phyloP scores from a whole-genome alignment of 2,113 vertebrate genomes.

The Hippocampus barbouri region DNA sequence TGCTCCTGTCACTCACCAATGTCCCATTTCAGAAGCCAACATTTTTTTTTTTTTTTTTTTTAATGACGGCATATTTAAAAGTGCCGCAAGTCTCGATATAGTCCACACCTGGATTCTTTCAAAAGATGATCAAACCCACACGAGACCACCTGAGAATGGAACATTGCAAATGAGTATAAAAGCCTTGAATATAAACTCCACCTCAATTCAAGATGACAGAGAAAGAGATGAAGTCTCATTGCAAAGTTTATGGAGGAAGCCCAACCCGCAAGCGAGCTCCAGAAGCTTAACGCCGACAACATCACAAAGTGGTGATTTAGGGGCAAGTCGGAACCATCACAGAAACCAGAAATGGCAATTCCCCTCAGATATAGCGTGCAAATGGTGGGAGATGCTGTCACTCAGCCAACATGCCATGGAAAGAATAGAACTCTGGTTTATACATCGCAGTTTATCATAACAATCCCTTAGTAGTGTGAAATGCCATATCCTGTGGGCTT shows the following conservation, averaged over 20 bases:
- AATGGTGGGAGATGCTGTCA: neutral
- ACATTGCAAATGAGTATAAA: constrained; percentile 16
- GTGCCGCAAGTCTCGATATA: constrained; percentile 9
- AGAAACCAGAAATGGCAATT: constrained; percentile 52
- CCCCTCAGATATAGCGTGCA: constrained; percentile 13
- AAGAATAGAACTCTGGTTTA: neutral
- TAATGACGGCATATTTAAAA: constrained; percentile 6
- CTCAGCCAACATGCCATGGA: neutral
- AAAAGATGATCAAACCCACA: constrained; percentile 29
- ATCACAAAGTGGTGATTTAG: constrained; percentile 33
- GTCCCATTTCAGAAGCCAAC: neutral
- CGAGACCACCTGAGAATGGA: constrained; percentile 32
- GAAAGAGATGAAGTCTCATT: constrained; percentile 21
- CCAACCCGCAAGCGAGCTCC: constrained; percentile 14
- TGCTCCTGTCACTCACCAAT: neutral
- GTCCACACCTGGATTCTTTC: constrained; percentile 36
- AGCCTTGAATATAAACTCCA: constrained; percentile 9
- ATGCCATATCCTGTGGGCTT: too few species aligned
- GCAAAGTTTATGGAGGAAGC: constrained; percentile 15
- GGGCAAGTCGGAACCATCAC: neutral
- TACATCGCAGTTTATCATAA: neutral
- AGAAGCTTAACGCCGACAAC: constrained; percentile 20
- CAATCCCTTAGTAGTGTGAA: neutral
- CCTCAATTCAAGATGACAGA: neutral
- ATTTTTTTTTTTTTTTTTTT: too few species aligned